A percentile compares a stretch with the other conserved stretches of the same genome.
Evolutionary conservation across 2,888 invertebrate species (phyloP).

Genomic region (Himalopsyche japonica): DNA sequence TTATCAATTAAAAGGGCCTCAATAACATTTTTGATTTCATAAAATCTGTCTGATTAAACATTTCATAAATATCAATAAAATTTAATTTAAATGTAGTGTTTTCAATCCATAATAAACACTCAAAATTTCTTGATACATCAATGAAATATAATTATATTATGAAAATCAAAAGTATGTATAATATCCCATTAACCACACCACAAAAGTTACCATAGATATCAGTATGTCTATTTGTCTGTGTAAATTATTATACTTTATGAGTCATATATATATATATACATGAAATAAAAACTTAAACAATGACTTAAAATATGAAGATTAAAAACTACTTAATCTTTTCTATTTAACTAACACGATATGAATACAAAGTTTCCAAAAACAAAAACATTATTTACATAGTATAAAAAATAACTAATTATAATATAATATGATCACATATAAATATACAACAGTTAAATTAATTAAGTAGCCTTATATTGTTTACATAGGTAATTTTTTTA

Average conservation of each 20-base stretch:
- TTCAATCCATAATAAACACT: neutral
- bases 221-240: neutral
- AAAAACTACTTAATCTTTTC: neutral
- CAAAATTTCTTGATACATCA: neutral
- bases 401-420: neutral
- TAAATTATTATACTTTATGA: neutral
- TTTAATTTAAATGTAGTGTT: no score
- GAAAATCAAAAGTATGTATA: neutral
- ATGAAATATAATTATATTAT: neutral
- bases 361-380: neutral
- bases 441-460: neutral
- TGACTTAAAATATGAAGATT: neutral
- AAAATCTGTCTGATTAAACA: no score
- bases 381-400: neutral
- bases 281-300: neutral
- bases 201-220: neutral
- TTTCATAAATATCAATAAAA: no score
- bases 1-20: no score
- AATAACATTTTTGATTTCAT: no score
- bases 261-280: neutral
- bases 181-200: neutral
- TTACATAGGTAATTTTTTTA: neutral
- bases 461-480: neutral
- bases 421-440: neutral
- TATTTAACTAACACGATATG: neutral